Conservation (phyloP, 1,140 invertebrate genomes). For the Cotesia vestalis region DNA sequence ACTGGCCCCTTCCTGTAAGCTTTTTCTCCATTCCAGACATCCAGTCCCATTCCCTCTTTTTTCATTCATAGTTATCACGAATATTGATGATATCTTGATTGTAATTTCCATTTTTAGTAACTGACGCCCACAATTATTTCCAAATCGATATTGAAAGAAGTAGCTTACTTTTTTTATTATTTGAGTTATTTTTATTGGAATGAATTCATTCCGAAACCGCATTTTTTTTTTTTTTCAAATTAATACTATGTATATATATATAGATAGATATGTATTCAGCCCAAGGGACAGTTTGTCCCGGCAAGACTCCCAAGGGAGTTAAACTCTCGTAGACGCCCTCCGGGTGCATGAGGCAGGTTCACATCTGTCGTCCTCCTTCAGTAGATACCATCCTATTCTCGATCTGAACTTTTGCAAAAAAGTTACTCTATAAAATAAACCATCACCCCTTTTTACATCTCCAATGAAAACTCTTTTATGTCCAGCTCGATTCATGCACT, state of each 20-base stretch:
- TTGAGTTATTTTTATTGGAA: not conserved
- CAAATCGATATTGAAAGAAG: not conserved
- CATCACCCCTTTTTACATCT: not conserved
- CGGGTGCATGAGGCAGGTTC: conserved; percentile 38
- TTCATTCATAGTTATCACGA: not conserved
- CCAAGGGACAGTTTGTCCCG: conserved; percentile 60
- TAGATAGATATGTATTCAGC: conserved; percentile 29
- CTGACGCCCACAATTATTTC: too few relatives aligned
- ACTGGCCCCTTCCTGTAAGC: conserved; percentile 26
- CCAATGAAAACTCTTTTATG: too few relatives aligned
- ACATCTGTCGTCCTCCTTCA: conserved; percentile 58
- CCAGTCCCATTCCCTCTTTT: not conserved
- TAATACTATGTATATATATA: not conserved
- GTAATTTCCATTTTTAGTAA: too few relatives aligned
- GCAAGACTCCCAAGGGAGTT: conserved; percentile 56
- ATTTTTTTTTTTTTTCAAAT: conserved; percentile 9
- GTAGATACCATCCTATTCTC: conserved; percentile 20
- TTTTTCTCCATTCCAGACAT: conserved; percentile 1
- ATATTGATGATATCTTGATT: too few relatives aligned
- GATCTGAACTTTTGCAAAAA: conserved; percentile 40
- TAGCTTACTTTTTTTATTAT: not conserved
- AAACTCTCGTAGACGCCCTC: conserved; percentile 20
- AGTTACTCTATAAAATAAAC: conserved; percentile 12
- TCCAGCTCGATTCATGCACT: too few relatives aligned
- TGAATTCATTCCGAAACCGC: not conserved